Evolutionary conservation across 2,888 invertebrate species (phyloP), one percentile per base, ranked within the genome.

Genomic region (Apamea monoglypha): DNA sequence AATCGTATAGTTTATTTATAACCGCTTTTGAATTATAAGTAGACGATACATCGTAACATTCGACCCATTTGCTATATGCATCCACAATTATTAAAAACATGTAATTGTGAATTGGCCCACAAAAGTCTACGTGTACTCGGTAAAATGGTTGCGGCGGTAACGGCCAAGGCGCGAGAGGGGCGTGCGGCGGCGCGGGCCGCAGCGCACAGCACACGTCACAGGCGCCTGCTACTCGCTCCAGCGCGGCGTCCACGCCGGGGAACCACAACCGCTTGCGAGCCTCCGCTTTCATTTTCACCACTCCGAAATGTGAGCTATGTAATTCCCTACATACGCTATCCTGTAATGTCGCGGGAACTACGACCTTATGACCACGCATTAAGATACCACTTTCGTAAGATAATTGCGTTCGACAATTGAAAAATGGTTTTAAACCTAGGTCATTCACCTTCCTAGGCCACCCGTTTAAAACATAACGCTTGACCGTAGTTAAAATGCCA

Each of bases 101-200:
- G 5, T 67, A 67, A n/a, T n/a, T 5, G 8, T 44, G 25, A 5
- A 70, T 0, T 86, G 90, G 10, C 88, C 90, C 29, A 87, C 67
- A 72, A 18, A 90, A 88, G 70, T 91, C 89, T 1, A 89, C 21
- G 61, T 89, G 90, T 16, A 89, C 14, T 6, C 89, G 71, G 56
- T 87, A 68, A 50, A 89, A 90, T 1, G 64, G 36, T 0, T 76
- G 47, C 2, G 82, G 82, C 2, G 88, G 88, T n/a, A 74, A 67
- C 18, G 72, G 50, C 88, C 2, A 44, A 10, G 76, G 81, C 16
- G 86, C 78, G 32, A 81, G 78, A 12, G 88, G 87, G 1, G 82
- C 87, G 69, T 81, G 87, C 40, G 85, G 76, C 7, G 85, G 81
- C 12, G 59, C 50, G n/a, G 74, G 67, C 10, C 70, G 47, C 56